Evolutionary conservation across 2,797 vertebrate species (phyloP).

Genomic region (Halcyon badia): DNA sequence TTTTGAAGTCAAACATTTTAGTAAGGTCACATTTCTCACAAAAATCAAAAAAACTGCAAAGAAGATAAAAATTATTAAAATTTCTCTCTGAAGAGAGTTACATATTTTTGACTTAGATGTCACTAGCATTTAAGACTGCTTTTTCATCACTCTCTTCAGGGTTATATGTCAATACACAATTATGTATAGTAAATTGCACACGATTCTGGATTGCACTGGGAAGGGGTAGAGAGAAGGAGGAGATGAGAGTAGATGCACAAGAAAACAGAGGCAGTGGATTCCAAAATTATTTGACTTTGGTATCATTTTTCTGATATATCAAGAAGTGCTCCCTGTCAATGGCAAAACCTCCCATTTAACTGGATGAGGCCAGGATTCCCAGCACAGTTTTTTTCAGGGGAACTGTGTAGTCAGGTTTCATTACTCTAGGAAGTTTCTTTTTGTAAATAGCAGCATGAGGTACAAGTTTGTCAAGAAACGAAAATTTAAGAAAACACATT

Average conservation of each 20-base stretch:
- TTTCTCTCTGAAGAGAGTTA: not conserved
- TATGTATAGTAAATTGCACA: not conserved
- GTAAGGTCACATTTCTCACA: not conserved
- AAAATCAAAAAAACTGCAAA: not conserved
- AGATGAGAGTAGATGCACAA: not conserved
- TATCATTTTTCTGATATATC: not conserved
- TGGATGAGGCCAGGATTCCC: not conserved
- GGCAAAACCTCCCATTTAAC: not conserved
- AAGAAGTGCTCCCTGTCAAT: not conserved
- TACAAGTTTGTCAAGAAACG: not conserved
- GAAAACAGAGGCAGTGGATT: not conserved
- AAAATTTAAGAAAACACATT: not conserved
- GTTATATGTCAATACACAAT: not conserved
- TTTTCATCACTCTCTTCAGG: not conserved
- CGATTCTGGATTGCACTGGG: not conserved
- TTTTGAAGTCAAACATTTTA: not conserved
- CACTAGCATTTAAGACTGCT: not conserved
- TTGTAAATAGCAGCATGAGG: not conserved
- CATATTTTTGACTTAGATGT: not conserved
- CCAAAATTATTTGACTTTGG: not conserved
- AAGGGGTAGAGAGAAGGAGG: not conserved
- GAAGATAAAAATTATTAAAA: not conserved
- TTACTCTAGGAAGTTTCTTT: not conserved
- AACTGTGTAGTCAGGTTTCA: not conserved
- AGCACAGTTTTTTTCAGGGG: not conserved